Evolutionary conservation across 2,797 vertebrate species (phyloP).

Genomic region (Sebastes matsubarae): DNA sequence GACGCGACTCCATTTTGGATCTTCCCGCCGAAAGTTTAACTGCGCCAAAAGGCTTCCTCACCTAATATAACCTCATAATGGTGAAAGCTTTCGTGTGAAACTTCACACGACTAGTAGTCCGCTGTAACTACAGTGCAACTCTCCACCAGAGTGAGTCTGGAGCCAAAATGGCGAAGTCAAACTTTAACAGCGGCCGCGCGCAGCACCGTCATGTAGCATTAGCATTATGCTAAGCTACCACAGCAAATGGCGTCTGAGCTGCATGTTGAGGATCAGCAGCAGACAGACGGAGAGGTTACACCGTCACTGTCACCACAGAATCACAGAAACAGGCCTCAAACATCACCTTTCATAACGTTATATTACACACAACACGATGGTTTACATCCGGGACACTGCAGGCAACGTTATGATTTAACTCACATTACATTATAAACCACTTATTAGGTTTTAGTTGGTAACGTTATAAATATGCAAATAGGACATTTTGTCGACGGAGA

Average conservation of each 20-base stretch:
- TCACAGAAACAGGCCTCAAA: background rate
- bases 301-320: no score
- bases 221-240: constrained; percentile 32
- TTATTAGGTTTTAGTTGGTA: background rate
- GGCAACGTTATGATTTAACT: background rate
- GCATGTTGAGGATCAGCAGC: constrained; percentile 43
- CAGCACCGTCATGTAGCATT: background rate
- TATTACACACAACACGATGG: rapidly evolving
- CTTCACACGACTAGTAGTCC: rapidly evolving
- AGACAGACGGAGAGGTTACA: no score
- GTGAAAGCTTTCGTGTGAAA: rapidly evolving
- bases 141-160: rapidly evolving
- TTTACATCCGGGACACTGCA: rapidly evolving
- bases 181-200: background rate
- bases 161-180: background rate
- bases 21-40: constrained; percentile 85
- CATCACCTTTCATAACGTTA: rapidly evolving
- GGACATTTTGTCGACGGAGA: rapidly evolving
- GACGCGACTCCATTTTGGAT: constrained; percentile 84
- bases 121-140: rapidly evolving
- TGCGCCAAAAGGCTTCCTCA: constrained; percentile 38
- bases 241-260: constrained; percentile 74
- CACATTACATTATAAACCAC: background rate
- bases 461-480: background rate
- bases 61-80: background rate